These are phyloP conservation scores for Microcebus murinus DNA, from an alignment of 2,113 vertebrate genomes.

Conservation along the genomic window DNA sequence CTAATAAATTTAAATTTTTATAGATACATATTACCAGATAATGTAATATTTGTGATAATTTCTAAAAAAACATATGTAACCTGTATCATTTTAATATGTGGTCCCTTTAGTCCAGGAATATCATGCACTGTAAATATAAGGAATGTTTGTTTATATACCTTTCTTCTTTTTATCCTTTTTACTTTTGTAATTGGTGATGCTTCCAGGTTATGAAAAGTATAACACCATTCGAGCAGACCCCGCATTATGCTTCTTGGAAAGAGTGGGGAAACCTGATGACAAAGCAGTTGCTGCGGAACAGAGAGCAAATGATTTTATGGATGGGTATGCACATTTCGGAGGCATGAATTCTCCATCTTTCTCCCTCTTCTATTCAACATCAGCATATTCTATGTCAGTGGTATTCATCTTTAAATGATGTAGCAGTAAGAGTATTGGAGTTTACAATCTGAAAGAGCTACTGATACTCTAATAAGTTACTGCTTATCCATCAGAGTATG, in stretches of 20 bases:
- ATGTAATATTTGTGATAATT: slow-evolving; percentile 30
- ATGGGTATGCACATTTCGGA: slow-evolving; percentile 89
- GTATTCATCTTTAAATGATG: neutral
- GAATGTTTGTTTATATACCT: neutral
- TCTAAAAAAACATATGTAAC: neutral
- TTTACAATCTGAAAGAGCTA: neutral
- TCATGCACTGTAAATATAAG: neutral
- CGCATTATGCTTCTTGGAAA: slow-evolving; percentile 95
- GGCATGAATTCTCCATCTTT: neutral
- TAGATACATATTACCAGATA: neutral
- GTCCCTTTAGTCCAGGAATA: neutral
- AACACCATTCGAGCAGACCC: slow-evolving; percentile 98
- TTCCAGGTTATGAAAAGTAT: slow-evolving; percentile 98
- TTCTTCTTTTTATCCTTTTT: neutral
- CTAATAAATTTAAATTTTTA: neutral
- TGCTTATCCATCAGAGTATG: neutral
- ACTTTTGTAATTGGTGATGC: slow-evolving; percentile 4
- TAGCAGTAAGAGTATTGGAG: neutral
- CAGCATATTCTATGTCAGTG: neutral
- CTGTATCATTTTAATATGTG: slow-evolving; percentile 6
- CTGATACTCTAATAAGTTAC: neutral
- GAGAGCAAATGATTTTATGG: slow-evolving; percentile 97
- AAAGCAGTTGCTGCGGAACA: slow-evolving; percentile 99
- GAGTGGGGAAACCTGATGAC: slow-evolving; percentile 97
- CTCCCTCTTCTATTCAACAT: neutral